Conservation (phyloP, 2,113 vertebrate genomes). For the Pachyramphus minor region DNA sequence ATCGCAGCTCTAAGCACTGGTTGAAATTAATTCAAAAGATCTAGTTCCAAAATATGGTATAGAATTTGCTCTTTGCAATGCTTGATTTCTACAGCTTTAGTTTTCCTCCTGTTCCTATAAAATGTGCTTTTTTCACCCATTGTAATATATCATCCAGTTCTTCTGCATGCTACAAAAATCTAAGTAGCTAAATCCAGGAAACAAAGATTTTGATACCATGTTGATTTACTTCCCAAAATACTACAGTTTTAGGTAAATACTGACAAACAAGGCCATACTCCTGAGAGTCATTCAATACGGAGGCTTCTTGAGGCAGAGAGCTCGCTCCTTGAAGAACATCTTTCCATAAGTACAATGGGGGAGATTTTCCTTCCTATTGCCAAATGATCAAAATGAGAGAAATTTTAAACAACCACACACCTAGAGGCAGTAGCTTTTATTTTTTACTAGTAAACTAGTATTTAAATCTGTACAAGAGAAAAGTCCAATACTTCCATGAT, state of each 20-base stretch:
- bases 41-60: neutral
- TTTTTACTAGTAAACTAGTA: neutral
- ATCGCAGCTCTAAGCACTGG: neutral
- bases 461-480: neutral
- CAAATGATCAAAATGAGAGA: constrained; percentile 11
- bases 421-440: neutral
- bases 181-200: neutral
- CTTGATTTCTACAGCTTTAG: neutral
- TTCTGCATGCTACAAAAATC: neutral
- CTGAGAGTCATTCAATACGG: neutral
- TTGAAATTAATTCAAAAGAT: neutral
- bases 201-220: neutral
- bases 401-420: constrained; percentile 1
- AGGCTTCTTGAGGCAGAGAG: neutral
- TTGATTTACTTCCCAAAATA: neutral
- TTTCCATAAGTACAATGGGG: neutral
- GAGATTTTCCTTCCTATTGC: neutral
- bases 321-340: neutral
- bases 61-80: neutral
- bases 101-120: neutral
- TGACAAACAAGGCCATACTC: neutral
- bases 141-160: neutral
- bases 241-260: neutral
- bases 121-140: neutral
- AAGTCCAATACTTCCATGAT: neutral